These are phyloP conservation scores for Pocillopora verrucosa DNA, from an alignment of 64 coral and sea anemone genomes.

Conservation along the genomic window DNA sequence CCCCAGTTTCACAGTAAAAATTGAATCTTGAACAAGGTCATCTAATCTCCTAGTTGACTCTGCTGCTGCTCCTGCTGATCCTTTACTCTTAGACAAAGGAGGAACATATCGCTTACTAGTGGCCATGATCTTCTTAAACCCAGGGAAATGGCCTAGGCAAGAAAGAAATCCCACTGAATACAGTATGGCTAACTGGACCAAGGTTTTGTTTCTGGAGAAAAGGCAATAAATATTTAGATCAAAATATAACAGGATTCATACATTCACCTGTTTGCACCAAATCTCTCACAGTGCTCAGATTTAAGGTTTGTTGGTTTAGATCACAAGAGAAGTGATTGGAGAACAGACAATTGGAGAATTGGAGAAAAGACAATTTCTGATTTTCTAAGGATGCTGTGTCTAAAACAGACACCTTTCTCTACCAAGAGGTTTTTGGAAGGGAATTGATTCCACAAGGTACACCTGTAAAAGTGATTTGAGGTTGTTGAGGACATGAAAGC, in stretches of 20 bases:
- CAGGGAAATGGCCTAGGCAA: not conserved
- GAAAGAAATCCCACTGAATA: not conserved
- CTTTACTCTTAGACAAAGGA: not conserved
- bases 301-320: too few species aligned
- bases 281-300: not conserved
- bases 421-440: too few species aligned
- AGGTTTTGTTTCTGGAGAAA: not conserved
- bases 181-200: not conserved
- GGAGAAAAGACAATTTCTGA: too few species aligned
- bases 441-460: too few species aligned
- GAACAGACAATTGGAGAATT: too few species aligned
- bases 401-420: too few species aligned
- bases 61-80: not conserved
- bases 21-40: not conserved
- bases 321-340: too few species aligned
- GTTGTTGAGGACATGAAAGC: too few species aligned
- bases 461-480: too few species aligned
- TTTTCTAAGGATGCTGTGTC: too few species aligned
- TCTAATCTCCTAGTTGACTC: not conserved
- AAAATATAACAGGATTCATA: too few species aligned
- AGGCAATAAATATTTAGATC: not conserved
- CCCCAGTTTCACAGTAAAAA: conserved; percentile 2
- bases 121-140: not conserved
- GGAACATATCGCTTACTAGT: not conserved
- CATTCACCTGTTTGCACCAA: not conserved